Base-by-base conservation (phyloP, 2,888 invertebrate species). In the Pachliopta kotzebuea region DNA sequence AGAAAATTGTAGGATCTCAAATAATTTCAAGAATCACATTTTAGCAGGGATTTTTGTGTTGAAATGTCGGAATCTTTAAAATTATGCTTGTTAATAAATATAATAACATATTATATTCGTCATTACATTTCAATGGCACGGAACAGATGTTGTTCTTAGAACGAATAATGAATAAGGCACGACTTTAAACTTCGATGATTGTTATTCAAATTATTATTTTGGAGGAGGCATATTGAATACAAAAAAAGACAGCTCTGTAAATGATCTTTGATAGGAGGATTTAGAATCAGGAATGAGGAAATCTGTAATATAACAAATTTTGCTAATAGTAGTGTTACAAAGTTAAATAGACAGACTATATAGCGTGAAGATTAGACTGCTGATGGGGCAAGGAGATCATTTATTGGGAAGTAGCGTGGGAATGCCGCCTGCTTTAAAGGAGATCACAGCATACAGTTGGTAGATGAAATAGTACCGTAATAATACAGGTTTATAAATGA, bases 31-130 rank as follows among this genome's bases (percentile, higher is more conserved):
- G 2, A 18, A 45, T 18, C n/a, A 45, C 1, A 45, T n/a, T 45
- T 18, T n/a, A 18, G 4, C 18, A 0, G 18, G 14, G 14, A 37
- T 14, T 37, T 45, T 45, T n/a, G 45, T 6, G 45, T 45, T 45
- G 45, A 45, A n/a, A 45, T n/a, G 1, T 45, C 7, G 6, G 45
- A 7, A 6, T n/a, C 6, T 0, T 45, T 45, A 18, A n/a, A 45
- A n/a, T 45, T 45, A n/a, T n/a, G 45, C 4, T 7, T 6, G n/a
- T 45, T n/a, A 45, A 14, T 45, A 18, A 45, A 45, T n/a, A 45
- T 45, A 45, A 60, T 60, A 37, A 21, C 45, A 56, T 61, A 61
- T 61, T 31, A 55, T 24, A 37, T 65, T 54, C 23, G 61, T 65
- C 61, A 57, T 53, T 53, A 56, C 11, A 14, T 50, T 54, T 54